Percentiles rank a stretch among this genome's conserved stretches.
Conservation (phyloP, 2,113 vertebrate genomes). For the Meles meles region DNA sequence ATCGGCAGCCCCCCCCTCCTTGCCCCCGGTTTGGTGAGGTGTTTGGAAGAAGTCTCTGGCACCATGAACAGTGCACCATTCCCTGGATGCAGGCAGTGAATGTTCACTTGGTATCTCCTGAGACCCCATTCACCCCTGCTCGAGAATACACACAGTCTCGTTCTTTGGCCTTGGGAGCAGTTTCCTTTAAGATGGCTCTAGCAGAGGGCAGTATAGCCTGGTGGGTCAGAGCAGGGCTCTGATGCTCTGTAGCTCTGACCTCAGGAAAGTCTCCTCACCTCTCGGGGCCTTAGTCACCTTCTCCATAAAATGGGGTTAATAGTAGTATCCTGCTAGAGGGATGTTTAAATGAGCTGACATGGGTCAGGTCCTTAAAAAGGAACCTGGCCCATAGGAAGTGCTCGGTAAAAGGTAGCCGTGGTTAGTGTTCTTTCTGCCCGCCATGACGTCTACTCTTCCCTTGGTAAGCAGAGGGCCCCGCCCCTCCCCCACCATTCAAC, state of each 20-base stretch:
- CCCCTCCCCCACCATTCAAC: neutral
- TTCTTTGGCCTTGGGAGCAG: neutral
- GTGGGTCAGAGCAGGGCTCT: neutral
- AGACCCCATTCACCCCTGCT: neutral
- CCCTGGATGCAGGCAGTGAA: neutral
- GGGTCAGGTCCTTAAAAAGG: neutral
- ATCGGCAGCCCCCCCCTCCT: neutral
- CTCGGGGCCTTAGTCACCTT: neutral
- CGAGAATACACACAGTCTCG: neutral
- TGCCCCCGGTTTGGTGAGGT: rapidly evolving
- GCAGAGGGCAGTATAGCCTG: neutral
- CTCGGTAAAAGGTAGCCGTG: neutral
- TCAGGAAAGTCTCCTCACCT: neutral
- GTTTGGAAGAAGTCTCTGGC: neutral
- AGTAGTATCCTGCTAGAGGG: neutral
- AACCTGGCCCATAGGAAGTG: neutral
- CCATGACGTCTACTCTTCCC: rapidly evolving
- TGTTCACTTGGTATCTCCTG: neutral
- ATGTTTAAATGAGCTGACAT: neutral
- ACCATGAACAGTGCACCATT: neutral
- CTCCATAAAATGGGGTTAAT: neutral
- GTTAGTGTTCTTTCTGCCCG: too few species aligned
- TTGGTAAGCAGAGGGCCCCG: neutral
- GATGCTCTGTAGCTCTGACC: too few species aligned
- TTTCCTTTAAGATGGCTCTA: neutral